These are phyloP conservation scores for Drosophila demipolita DNA, from an alignment of 2,888 invertebrate genomes.

Conservation along the genomic window DNA sequence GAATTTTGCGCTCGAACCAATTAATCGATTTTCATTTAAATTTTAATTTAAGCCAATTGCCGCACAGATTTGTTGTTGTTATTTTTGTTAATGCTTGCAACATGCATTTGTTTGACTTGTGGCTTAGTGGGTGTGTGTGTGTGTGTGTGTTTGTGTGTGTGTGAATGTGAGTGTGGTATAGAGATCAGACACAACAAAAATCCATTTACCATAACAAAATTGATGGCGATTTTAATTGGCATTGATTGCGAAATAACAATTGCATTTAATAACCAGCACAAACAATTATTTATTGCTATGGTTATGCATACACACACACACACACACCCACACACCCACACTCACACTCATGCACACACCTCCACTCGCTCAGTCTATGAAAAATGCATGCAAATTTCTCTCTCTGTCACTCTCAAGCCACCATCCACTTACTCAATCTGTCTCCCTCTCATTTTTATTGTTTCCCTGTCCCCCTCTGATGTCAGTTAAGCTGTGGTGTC, in stretches of 20 bases:
- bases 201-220: conserved; percentile 61
- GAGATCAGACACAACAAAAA: conserved; percentile 59
- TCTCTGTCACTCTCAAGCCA: not conserved
- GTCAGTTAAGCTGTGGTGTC: not conserved
- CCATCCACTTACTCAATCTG: not conserved
- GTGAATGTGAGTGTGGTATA: conserved; percentile 12
- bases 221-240: conserved; percentile 69
- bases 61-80: conserved; percentile 36
- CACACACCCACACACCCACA: conserved; percentile 2
- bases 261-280: conserved; percentile 53
- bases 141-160: not conserved
- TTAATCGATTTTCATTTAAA: conserved; percentile 70
- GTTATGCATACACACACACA: conserved; percentile 3
- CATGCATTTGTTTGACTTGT: conserved; percentile 57
- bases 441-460: not conserved
- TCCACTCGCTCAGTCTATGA: conserved; percentile 11
- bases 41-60: conserved; percentile 74
- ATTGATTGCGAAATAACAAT: conserved; percentile 73
- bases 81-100: conserved; percentile 41
- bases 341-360: not conserved
- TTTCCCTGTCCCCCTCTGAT: not conserved
- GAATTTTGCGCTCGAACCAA: conserved; percentile 56
- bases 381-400: conserved; percentile 34
- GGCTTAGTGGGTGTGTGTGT: conserved; percentile 24
- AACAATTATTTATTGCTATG: conserved; percentile 11